Evolutionary conservation across 2,888 invertebrate genomes (phyloP).

Genomic region (Deilephila elpenor): DNA sequence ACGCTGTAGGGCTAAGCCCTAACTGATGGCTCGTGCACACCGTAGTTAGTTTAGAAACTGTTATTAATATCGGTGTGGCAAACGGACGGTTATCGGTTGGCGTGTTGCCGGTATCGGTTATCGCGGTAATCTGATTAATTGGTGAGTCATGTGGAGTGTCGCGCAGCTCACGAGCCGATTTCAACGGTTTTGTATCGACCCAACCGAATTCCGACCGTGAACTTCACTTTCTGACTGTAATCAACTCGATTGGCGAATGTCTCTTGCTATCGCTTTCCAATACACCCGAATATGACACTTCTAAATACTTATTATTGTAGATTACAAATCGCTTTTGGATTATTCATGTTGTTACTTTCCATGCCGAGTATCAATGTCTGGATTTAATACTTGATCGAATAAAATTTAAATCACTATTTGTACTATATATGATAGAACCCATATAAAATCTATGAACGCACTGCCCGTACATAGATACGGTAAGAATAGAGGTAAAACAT

Average conservation of each 20-base stretch:
- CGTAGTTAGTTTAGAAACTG: slow-evolving; percentile 18
- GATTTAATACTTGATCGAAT: not conserved
- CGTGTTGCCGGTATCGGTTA: slow-evolving; percentile 63
- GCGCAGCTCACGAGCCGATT: slow-evolving; percentile 42
- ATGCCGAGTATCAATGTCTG: too few relatives aligned
- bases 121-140: slow-evolving; percentile 77
- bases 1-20: not conserved
- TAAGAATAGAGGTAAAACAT: not conserved
- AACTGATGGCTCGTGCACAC: not conserved
- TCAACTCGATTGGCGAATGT: slow-evolving; percentile 19
- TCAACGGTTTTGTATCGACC: slow-evolving; percentile 55
- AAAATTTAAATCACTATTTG: not conserved
- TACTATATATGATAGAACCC: not conserved
- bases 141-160: slow-evolving; percentile 64
- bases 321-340: not conserved
- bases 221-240: slow-evolving; percentile 46
- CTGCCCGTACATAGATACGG: not conserved
- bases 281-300: slow-evolving; percentile 11
- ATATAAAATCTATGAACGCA: not conserved
- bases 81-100: slow-evolving; percentile 51
- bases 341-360: not conserved
- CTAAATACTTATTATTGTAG: slow-evolving; percentile 10
- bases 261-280: slow-evolving; percentile 20
- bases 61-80: slow-evolving; percentile 36
- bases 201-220: slow-evolving; percentile 52